Conservation (phyloP, 2,888 invertebrate genomes). For the Lucinisca nassula region DNA sequence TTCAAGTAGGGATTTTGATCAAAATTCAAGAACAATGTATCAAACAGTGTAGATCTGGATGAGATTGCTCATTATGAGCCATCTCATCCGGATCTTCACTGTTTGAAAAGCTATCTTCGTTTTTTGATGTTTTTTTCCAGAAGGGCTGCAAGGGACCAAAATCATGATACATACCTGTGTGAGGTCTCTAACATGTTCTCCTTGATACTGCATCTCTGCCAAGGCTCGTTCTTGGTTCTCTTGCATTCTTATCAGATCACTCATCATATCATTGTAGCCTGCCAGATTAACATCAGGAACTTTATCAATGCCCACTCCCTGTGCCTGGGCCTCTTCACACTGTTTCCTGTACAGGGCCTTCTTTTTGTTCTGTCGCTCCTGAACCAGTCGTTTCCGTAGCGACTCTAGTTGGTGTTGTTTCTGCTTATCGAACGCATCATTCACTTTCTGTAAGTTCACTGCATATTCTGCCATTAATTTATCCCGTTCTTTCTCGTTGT, state of each 20-base stretch:
- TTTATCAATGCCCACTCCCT: constrained; percentile 80
- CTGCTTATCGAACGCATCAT: constrained; percentile 84
- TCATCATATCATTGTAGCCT: constrained; percentile 80
- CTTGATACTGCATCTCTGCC: constrained; percentile 79
- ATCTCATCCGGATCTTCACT: no score
- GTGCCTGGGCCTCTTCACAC: constrained; percentile 80
- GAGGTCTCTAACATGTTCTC: constrained; percentile 62
- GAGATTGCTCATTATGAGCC: no score
- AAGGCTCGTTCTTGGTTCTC: constrained; percentile 82
- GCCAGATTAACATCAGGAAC: constrained; percentile 82
- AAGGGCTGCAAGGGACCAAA: no score
- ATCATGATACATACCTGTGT: constrained; percentile 43
- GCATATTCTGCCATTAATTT: constrained; percentile 84
- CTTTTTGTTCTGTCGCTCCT: constrained; percentile 81
- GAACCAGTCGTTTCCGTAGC: constrained; percentile 79
- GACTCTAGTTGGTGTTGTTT: constrained; percentile 82
- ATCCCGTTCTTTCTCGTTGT: constrained; percentile 82
- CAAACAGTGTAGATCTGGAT: no score
- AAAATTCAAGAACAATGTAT: no score
- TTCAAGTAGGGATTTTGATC: no score
- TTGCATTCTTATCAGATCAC: constrained; percentile 77
- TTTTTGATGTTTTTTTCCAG: no score
- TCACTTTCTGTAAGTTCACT: constrained; percentile 80
- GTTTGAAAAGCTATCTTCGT: no score
- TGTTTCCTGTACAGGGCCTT: constrained; percentile 84